Evolutionary conservation across 2,888 invertebrate genomes (phyloP).

Genomic region (Cephus nigrinus): DNA sequence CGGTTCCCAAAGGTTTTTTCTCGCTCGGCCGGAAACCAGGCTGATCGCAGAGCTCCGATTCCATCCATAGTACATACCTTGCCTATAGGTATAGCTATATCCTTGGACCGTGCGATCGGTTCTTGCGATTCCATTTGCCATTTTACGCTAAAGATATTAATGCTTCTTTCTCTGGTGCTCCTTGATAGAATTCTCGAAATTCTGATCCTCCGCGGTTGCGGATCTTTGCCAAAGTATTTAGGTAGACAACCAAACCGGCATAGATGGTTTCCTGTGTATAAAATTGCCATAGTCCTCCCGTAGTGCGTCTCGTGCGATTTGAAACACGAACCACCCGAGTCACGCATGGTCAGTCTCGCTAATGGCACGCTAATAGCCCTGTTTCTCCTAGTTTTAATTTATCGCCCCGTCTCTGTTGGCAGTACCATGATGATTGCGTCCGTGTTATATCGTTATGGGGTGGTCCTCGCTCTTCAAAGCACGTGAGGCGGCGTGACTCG

Average conservation of each 20-base stretch:
- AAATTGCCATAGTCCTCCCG: neutral
- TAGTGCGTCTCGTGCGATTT: slow-evolving; percentile 23
- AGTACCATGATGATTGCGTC: slow-evolving; percentile 29
- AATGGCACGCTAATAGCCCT: slow-evolving; percentile 59
- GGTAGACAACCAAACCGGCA: neutral
- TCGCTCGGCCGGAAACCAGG: neutral
- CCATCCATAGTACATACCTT: neutral
- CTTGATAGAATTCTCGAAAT: neutral
- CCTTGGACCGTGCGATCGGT: neutral
- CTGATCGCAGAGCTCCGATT: neutral
- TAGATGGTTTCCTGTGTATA: neutral
- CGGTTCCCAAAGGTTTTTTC: slow-evolving; percentile 5
- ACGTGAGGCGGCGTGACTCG: slow-evolving; percentile 56
- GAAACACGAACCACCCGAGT: slow-evolving; percentile 43
- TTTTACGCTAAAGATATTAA: neutral
- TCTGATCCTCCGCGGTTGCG: neutral
- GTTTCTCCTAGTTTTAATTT: slow-evolving; percentile 61
- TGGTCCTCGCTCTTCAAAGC: slow-evolving; percentile 44
- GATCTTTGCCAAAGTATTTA: neutral
- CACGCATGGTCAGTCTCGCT: slow-evolving; percentile 57
- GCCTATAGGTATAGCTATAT: neutral
- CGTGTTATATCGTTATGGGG: slow-evolving; percentile 30
- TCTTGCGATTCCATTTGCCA: neutral
- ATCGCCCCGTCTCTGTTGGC: slow-evolving; percentile 34
- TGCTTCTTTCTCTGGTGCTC: neutral